These are phyloP conservation scores for Cheilosia vulpina DNA, from an alignment of 2,888 invertebrate species.

Conservation along the genomic window DNA sequence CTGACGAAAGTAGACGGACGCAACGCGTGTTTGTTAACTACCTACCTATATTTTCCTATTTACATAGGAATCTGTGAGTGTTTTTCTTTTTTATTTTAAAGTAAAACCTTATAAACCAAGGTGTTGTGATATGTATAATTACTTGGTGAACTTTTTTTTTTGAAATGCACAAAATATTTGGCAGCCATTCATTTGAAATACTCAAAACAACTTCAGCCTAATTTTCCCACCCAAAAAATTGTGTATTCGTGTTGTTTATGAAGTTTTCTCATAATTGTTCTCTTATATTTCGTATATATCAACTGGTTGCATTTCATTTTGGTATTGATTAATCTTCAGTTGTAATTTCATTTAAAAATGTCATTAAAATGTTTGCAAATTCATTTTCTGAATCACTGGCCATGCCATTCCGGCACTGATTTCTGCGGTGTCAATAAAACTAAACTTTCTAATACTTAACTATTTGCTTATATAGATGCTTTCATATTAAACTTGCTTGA, in stretches of 20 bases:
- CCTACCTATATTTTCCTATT: slow-evolving; percentile 9
- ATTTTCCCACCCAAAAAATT: no score
- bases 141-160: slow-evolving; percentile 33
- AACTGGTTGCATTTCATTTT: no score
- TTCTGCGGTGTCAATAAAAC: neutral
- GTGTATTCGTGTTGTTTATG: no score
- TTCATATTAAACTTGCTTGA: slow-evolving; percentile 44
- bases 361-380: neutral
- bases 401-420: slow-evolving; percentile 15
- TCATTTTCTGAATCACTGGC: neutral
- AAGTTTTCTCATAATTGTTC: no score
- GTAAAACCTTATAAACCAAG: slow-evolving; percentile 8
- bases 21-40: slow-evolving; percentile 14
- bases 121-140: neutral
- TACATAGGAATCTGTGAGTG: slow-evolving; percentile 16
- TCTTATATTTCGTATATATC: no score
- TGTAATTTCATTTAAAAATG: no score
- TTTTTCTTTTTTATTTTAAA: slow-evolving; percentile 36
- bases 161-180: neutral
- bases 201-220: neutral
- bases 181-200: neutral
- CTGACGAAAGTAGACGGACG: neutral
- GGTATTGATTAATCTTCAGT: no score
- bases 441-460: slow-evolving; percentile 65
- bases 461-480: neutral